phyloP scores from a whole-genome alignment of 2,113 vertebrate genomes.

The Xerus inauris region DNA sequence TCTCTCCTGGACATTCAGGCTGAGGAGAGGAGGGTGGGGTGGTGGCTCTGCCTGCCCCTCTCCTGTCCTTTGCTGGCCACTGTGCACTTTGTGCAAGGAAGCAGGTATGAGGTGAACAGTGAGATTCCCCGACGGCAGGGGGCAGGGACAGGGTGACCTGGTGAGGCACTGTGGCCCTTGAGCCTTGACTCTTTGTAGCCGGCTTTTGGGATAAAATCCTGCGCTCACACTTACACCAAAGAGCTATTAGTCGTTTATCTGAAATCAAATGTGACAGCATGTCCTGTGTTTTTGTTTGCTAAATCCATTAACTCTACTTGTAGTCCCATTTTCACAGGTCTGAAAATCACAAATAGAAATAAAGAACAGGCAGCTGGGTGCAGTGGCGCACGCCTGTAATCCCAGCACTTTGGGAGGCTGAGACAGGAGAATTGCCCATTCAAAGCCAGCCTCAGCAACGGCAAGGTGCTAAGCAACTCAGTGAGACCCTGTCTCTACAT shows the following conservation, averaged over 20 bases:
- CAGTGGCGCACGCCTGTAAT: too few relatives aligned
- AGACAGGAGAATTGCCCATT: too few relatives aligned
- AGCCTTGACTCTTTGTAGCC: background rate
- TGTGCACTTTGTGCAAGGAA: background rate
- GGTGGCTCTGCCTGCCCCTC: background rate
- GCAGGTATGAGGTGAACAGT: background rate
- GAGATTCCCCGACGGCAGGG: fast-evolving
- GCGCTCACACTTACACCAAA: background rate
- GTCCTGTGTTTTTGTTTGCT: background rate
- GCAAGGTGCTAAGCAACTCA: too few relatives aligned
- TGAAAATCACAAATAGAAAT: background rate
- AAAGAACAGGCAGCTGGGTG: background rate
- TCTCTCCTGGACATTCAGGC: background rate
- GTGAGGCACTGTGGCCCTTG: too few relatives aligned
- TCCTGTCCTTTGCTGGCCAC: background rate
- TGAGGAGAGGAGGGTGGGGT: background rate
- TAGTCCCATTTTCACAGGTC: background rate
- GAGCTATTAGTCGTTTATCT: background rate
- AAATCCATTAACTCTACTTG: background rate
- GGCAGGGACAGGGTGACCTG: too few relatives aligned
- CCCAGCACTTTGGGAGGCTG: too few relatives aligned
- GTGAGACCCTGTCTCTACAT: too few relatives aligned
- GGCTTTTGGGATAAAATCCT: too few relatives aligned
- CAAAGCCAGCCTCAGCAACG: too few relatives aligned
- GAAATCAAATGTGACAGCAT: background rate